phyloP scores from a whole-genome alignment of 1,140 invertebrate genomes.

The Aphidius gifuensis region DNA sequence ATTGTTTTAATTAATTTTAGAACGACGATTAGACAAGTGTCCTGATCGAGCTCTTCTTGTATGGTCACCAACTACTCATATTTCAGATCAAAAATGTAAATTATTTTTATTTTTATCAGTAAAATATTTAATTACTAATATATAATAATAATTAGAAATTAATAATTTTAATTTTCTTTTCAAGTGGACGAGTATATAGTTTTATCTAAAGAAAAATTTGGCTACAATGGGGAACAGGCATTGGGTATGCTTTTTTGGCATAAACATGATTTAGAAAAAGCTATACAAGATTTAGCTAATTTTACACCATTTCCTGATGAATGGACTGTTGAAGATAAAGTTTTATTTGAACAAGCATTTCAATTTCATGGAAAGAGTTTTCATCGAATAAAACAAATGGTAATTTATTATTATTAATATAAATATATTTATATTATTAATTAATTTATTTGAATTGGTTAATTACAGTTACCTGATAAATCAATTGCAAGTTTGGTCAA shows the following conservation, averaged over 20 bases:
- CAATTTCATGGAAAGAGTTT: constrained; percentile 98
- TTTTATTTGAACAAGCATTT: constrained; percentile 96
- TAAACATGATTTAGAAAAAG: constrained; percentile 91
- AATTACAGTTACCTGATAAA: constrained; percentile 86
- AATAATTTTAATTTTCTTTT: constrained; percentile 39
- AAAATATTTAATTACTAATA: neutral
- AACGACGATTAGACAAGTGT: constrained; percentile 47
- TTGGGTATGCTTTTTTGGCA: constrained; percentile 98
- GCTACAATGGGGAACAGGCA: constrained; percentile 96
- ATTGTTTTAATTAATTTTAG: constrained; percentile 28
- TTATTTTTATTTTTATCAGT: constrained; percentile 32
- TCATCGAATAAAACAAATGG: constrained; percentile 95
- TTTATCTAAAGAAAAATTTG: constrained; percentile 96
- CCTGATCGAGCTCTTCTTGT: constrained; percentile 87
- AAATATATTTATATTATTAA: neutral
- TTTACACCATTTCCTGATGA: constrained; percentile 98
- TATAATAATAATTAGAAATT: neutral
- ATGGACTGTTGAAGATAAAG: constrained; percentile 97
- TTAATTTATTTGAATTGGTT: neutral
- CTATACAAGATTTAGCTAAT: constrained; percentile 89
- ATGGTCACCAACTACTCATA: constrained; percentile 88
- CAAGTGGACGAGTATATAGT: constrained; percentile 92
- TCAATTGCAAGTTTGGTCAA: constrained; percentile 94
- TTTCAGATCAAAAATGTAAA: constrained; percentile 83
- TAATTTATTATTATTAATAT: constrained; percentile 44